Conservation (phyloP, 2,797 vertebrate species). For the Galaxias olidus region DNA sequence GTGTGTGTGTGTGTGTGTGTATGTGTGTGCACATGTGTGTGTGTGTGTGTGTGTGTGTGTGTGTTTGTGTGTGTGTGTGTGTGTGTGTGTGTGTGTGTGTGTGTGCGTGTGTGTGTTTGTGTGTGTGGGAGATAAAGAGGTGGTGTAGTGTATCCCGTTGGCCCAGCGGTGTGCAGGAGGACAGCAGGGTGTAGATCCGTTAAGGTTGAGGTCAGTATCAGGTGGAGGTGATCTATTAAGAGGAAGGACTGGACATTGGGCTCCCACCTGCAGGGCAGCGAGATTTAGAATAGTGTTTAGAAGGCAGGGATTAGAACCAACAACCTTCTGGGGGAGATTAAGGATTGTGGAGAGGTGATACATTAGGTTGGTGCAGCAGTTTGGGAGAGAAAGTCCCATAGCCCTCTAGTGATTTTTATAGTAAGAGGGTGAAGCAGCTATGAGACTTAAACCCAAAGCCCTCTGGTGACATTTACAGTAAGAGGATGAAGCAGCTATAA, state of each 20-base stretch:
- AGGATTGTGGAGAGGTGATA: too few species aligned
- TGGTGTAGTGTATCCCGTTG: conserved; percentile 1
- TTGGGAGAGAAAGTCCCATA: too few species aligned
- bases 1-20: not conserved
- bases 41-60: not conserved
- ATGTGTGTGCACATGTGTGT: not conserved
- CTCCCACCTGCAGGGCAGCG: not conserved
- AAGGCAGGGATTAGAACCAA: too few species aligned
- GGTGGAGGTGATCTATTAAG: conserved; percentile 48
- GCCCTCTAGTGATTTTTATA: too few species aligned
- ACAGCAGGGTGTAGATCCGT: conserved; percentile 34
- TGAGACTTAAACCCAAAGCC: too few species aligned
- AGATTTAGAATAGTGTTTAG: too few species aligned
- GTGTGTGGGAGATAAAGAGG: not conserved
- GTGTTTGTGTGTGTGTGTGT: conserved; percentile 2
- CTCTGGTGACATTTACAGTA: too few species aligned
- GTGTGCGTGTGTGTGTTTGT: conserved; percentile 2
- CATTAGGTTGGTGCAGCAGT: too few species aligned
- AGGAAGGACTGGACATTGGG: conserved; percentile 29
- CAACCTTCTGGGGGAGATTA: too few species aligned
- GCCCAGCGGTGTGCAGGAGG: conserved; percentile 31
- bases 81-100: not conserved
- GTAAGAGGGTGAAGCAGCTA: too few species aligned
- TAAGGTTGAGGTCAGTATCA: conserved; percentile 24
- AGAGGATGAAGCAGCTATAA: too few species aligned